phyloP scores from a whole-genome alignment of 2,113 vertebrate genomes.

The Saiga tatarica region DNA sequence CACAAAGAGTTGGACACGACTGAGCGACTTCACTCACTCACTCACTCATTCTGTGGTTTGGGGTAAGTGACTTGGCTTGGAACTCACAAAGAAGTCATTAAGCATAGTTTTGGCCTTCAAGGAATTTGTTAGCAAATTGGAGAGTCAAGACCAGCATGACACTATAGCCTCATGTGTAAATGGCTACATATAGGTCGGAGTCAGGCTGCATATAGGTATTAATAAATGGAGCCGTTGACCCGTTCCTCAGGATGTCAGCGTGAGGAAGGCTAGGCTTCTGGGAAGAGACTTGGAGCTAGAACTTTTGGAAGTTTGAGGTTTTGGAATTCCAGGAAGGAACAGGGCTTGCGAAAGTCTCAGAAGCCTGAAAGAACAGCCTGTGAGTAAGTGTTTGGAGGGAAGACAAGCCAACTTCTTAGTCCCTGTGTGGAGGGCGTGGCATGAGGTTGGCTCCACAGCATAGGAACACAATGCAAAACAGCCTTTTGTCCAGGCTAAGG shows the following conservation, averaged over 20 bases:
- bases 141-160: neutral
- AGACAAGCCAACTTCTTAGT: neutral
- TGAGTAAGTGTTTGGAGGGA: neutral
- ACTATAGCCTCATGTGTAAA: neutral
- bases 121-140: neutral
- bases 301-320: neutral
- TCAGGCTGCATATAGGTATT: neutral
- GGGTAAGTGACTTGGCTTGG: neutral
- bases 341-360: neutral
- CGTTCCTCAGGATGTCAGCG: rapidly evolving
- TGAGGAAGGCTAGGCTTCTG: neutral
- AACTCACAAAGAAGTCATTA: neutral
- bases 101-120: neutral
- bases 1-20: too few species aligned
- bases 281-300: neutral
- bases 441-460: rapidly evolving
- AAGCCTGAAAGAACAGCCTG: neutral
- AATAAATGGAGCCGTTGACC: neutral
- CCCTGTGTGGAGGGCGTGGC: neutral
- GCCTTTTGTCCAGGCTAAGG: neutral
- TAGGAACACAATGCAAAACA: neutral
- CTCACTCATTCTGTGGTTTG: neutral
- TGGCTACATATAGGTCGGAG: neutral
- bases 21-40: too few species aligned
- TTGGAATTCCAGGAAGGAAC: neutral